Base-by-base conservation (phyloP, 1,140 invertebrate species). In the Trichogramma pretiosum region DNA sequence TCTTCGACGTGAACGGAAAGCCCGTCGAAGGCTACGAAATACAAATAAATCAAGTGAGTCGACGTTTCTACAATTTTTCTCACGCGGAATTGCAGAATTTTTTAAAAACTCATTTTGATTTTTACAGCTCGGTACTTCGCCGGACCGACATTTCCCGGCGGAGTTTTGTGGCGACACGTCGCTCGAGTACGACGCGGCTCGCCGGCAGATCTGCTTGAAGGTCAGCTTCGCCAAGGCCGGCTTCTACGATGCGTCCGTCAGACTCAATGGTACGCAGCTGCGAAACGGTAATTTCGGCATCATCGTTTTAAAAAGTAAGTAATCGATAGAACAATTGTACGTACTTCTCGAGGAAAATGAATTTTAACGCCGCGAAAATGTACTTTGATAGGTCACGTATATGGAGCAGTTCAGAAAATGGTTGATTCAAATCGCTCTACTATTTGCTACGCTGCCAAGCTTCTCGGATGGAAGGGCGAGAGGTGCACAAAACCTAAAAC, bases 221-320 rank as follows among this genome's bases (percentile, higher is more conserved):
- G 74, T 87, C 23, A 78, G 76, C 44, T 81, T 87, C 60, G 71
- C 79, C 4, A 74, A 75, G 54, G 80, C 81, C 46, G 88, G 86
- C 19, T 87, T 87, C 61, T 89, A 84, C 67, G 80, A 84, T 56
- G 87, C 88, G n/a, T 80, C 80, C 40, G 83, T 94, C 18, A 83
- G 78, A 53, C 89, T 90, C 62, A 77, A 81, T 34, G 81, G 83
- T 34, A 74, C 82, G 46, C 80, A 85, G 56, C 69, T 95, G 53
- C 85, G 87, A 56, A 93, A 93, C 69, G 92, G 90, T 13, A 85
- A 91, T 63, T 94, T 94, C 62, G 87, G 92, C 67, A 90, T 93
- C 60, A 88, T 95, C 56, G 89, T 92, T 19, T 76, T 95, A 35
- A 89, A 83, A 57, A 81, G 87, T 61, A 72, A 76, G 83, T 74